phyloP scores from a whole-genome alignment of 2,797 vertebrate genomes.

The Labeo calbasu region DNA sequence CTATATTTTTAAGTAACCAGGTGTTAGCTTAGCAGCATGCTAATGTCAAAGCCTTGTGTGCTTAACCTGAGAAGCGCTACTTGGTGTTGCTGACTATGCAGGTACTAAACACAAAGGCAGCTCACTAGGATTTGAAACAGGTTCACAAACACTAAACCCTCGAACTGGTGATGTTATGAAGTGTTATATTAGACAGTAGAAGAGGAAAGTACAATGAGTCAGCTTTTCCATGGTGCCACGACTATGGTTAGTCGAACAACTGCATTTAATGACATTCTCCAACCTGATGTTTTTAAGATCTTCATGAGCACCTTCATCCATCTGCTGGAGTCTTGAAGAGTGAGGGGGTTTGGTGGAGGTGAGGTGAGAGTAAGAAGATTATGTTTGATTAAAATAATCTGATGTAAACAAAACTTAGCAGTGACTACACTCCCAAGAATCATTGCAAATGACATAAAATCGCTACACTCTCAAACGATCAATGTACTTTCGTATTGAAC shows the following conservation, averaged over 20 bases:
- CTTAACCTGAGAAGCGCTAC: neutral
- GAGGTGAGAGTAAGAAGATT: constrained; percentile 77
- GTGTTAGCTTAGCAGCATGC: neutral
- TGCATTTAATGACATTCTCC: constrained; percentile 71
- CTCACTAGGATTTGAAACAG: constrained; percentile 2
- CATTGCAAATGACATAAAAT: neutral
- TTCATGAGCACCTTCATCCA: constrained; percentile 85
- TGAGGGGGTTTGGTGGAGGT: constrained; percentile 72
- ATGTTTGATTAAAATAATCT: neutral
- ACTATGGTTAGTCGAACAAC: constrained; percentile 75
- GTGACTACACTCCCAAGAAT: neutral
- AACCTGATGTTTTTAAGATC: constrained; percentile 92
- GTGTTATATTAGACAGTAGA: neutral
- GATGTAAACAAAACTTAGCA: neutral
- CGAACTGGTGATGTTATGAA: neutral
- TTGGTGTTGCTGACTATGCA: neutral
- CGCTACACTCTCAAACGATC: neutral
- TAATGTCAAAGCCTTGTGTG: neutral
- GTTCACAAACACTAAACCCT: neutral
- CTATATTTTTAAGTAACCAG: neutral
- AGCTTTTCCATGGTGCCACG: constrained; percentile 65
- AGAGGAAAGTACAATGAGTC: neutral
- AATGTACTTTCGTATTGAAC: neutral
- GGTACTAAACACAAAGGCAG: neutral
- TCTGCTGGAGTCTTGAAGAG: constrained; percentile 90